Evolutionary conservation across 2,797 vertebrate genomes (phyloP).

Genomic region (Pagetopsis macropterus): DNA sequence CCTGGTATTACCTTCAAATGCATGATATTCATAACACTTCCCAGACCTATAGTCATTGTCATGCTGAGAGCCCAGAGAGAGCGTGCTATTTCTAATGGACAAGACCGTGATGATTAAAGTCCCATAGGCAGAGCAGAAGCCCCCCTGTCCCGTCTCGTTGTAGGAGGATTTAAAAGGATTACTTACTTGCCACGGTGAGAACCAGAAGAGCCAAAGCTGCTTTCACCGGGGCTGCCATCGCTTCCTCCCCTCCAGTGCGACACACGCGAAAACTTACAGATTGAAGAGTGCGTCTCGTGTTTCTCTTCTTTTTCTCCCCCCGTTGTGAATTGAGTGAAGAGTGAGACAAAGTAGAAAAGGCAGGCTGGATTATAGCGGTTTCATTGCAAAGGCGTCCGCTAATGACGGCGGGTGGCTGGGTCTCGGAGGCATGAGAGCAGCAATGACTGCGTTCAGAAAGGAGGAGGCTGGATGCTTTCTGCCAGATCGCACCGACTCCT

Average conservation of each 20-base stretch:
- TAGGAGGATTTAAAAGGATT: slow-evolving; percentile 25
- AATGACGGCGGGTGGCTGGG: slow-evolving; percentile 15
- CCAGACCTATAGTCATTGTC: background rate
- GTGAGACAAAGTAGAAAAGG: background rate
- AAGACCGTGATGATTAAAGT: slow-evolving; percentile 5
- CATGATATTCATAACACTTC: background rate
- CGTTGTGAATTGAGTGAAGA: slow-evolving; percentile 30
- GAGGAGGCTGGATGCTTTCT: slow-evolving; percentile 55
- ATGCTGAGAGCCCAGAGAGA: slow-evolving; percentile 3
- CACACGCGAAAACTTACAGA: slow-evolving; percentile 65
- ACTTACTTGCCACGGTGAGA: slow-evolving; percentile 80
- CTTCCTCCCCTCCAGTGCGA: slow-evolving; percentile 70
- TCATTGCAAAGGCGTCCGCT: slow-evolving; percentile 40
- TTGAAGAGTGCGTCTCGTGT: slow-evolving; percentile 1
- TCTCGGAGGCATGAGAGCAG: slow-evolving; percentile 37
- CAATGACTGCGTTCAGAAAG: slow-evolving; percentile 36
- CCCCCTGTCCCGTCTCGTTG: slow-evolving; percentile 4
- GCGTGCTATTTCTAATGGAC: background rate
- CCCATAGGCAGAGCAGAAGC: slow-evolving; percentile 15
- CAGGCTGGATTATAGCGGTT: slow-evolving; percentile 30
- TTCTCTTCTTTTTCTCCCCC: slow-evolving; percentile 11
- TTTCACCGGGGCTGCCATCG: slow-evolving; percentile 77
- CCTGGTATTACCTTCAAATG: background rate
- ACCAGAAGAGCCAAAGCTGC: slow-evolving; percentile 74
- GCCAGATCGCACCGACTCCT: slow-evolving; percentile 60